Evolutionary conservation across 2,888 invertebrate genomes (phyloP), one percentile per base, ranked within the genome.

Genomic region (Agrilus mali): DNA sequence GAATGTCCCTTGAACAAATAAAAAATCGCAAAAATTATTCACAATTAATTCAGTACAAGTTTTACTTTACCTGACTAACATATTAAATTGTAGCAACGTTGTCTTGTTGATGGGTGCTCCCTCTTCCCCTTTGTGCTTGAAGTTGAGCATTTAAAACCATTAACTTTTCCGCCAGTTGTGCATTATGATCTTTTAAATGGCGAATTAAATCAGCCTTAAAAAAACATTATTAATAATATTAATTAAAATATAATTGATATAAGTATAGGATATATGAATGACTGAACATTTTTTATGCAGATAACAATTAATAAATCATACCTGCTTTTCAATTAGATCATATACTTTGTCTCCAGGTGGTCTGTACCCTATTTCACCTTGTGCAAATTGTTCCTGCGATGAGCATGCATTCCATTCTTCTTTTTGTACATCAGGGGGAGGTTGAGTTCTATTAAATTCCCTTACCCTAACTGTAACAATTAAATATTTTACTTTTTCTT

Each of bases 151-250:
- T 75, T 53, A 77, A 61, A 45, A 72, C 64, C 69, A 81, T 77
- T 53, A 82, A 66, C 59, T 76, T 79, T 52, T 77, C 74, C 50
- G 78, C 76, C 35, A 82, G 65, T 55, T 73, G 73, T 22, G 72
- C 72, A 54, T 82, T 80, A 51, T 81, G 80, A 56, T 82, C 81
- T 50, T 74, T 73, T 43, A 82, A 65, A 57, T 80, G 80, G 55
- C 73, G 69, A 50, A 83, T 82, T 7, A 82, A 66, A 63, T 82
- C 82, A 20, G 82, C 81, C 69, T 72, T 50, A n/a, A n/a, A n/a
- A n/a, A 38, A 58, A 53, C 32, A 33, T 43, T 27, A 27, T 2
- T 4, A 27, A 10, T 27, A 27, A 27, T 10, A 27, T 10, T 27
- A 27, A 10, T 27, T 27, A 27, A 27, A 10, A 27, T 27, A 27